These are phyloP conservation scores for Desoria tigrina DNA, from an alignment of 2,888 invertebrate genomes.

Conservation along the genomic window DNA sequence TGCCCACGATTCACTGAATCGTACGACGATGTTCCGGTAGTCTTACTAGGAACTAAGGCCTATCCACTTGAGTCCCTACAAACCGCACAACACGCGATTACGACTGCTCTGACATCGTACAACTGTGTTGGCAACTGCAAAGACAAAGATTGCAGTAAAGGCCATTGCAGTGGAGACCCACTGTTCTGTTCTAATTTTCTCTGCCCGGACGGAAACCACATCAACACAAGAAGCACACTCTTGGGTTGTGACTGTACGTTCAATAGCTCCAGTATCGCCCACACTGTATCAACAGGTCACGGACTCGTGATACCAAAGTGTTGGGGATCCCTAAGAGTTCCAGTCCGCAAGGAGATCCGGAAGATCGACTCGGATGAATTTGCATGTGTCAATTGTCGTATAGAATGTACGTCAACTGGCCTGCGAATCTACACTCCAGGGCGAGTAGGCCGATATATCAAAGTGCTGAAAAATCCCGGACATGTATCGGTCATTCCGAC, in stretches of 20 bases:
- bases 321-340: conserved; percentile 3
- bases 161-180: neutral
- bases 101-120: neutral
- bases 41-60: neutral
- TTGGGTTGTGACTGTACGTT: conserved; percentile 13
- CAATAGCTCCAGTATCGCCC: conserved; percentile 2
- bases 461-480: conserved; percentile 27
- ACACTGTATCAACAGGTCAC: neutral
- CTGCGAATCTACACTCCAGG: conserved; percentile 17
- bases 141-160: neutral
- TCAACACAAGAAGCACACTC: too few relatives aligned
- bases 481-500: conserved; percentile 17
- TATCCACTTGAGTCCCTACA: conserved; percentile 8
- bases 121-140: neutral
- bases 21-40: neutral
- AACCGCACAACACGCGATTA: neutral
- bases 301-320: neutral
- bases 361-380: neutral
- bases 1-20: neutral
- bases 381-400: conserved; percentile 7
- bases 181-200: conserved; percentile 4
- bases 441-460: conserved; percentile 14
- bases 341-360: neutral
- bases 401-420: conserved; percentile 14
- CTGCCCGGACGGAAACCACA: neutral